These are phyloP conservation scores for Hippocampus kuda DNA, from an alignment of 2,797 vertebrate species.

Conservation along the genomic window DNA sequence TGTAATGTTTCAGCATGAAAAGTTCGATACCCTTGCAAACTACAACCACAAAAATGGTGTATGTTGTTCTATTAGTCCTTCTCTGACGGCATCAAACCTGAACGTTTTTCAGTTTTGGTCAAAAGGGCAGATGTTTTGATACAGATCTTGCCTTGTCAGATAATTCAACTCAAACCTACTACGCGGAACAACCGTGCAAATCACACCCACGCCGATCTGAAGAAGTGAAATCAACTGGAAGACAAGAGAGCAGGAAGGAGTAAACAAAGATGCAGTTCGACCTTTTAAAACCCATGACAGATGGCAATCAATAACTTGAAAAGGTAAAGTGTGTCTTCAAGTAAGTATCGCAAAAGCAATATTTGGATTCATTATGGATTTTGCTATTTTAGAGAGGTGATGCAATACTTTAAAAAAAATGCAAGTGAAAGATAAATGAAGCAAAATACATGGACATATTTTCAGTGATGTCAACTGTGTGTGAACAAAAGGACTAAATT, in stretches of 20 bases:
- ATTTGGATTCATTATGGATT: not conserved
- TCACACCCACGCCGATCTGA: not conserved
- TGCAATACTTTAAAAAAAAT: not conserved
- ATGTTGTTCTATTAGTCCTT: too few species aligned
- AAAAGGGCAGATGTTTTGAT: too few species aligned
- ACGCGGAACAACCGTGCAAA: not conserved
- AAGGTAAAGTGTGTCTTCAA: not conserved
- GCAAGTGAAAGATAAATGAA: not conserved
- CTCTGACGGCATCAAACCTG: too few species aligned
- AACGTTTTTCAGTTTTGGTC: too few species aligned
- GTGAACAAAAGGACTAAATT: not conserved
- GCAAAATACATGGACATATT: not conserved
- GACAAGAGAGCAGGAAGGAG: not conserved
- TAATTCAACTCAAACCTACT: too few species aligned
- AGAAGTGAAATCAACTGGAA: not conserved
- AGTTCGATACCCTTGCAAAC: too few species aligned
- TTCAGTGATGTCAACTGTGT: not conserved
- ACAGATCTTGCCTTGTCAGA: too few species aligned
- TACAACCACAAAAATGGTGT: too few species aligned
- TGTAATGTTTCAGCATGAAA: too few species aligned
- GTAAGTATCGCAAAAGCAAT: not conserved
- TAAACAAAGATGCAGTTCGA: not conserved
- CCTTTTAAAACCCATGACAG: not conserved
- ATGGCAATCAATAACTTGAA: not conserved
- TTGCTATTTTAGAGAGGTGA: not conserved